Evolutionary conservation across 1,140 invertebrate species (phyloP).

Genomic region (Megathymus violae): DNA sequence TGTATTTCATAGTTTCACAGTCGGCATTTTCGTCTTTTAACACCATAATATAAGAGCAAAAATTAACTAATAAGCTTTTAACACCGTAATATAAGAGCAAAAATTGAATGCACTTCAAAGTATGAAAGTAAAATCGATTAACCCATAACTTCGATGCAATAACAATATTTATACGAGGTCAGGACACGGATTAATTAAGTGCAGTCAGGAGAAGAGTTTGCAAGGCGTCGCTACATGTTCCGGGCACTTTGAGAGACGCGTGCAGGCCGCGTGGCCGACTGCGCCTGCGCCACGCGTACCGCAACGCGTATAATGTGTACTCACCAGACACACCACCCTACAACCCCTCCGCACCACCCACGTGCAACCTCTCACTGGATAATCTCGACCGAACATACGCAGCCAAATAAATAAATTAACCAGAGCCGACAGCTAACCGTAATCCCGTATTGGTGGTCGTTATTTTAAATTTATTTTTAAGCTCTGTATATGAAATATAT

Average conservation of each 20-base stretch:
- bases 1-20: no score
- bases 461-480: slow-evolving; percentile 32
- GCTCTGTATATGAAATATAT: slow-evolving; percentile 25
- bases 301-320: slow-evolving; percentile 32
- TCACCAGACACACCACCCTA: slow-evolving; percentile 53
- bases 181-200: slow-evolving; percentile 73
- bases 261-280: slow-evolving; percentile 42
- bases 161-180: slow-evolving; percentile 47
- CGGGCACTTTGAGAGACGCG: slow-evolving; percentile 61
- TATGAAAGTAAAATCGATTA: slow-evolving; percentile 10
- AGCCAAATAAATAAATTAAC: slow-evolving; percentile 80
- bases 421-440: slow-evolving; percentile 47
- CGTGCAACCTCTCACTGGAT: slow-evolving; percentile 63
- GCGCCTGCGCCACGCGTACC: slow-evolving; percentile 31
- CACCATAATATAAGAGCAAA: no score
- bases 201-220: slow-evolving; percentile 67
- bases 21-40: no score
- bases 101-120: no score
- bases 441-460: slow-evolving; percentile 34
- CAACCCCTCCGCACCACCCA: slow-evolving; percentile 45
- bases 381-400: slow-evolving; percentile 69
- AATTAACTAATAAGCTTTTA: no score
- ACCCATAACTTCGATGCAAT: slow-evolving; percentile 31
- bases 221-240: slow-evolving; percentile 68
- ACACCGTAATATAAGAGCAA: no score